Evolutionary conservation across 2,113 vertebrate genomes (phyloP).

Genomic region (Silurus glanis): DNA sequence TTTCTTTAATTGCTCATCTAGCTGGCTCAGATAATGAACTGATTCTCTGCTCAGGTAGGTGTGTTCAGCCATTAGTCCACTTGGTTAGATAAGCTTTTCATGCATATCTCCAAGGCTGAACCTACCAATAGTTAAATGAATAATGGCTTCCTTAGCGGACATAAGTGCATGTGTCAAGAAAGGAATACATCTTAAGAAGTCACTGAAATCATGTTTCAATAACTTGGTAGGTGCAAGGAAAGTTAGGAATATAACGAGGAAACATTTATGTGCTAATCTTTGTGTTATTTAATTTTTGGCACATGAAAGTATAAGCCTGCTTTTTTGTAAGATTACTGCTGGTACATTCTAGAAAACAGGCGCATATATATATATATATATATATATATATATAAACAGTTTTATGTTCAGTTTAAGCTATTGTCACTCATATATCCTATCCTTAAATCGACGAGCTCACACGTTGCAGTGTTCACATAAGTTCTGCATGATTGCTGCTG

Average conservation of each 20-base stretch:
- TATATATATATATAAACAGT: neutral
- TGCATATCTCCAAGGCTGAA: slow-evolving; percentile 15
- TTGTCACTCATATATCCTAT: slow-evolving; percentile 53
- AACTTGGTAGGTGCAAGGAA: neutral
- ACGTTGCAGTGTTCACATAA: slow-evolving; percentile 72
- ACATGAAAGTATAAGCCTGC: neutral
- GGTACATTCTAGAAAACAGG: neutral
- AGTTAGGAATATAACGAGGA: neutral
- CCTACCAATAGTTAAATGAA: slow-evolving; percentile 13
- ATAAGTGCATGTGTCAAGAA: neutral
- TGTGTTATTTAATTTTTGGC: neutral
- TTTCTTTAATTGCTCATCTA: slow-evolving; percentile 29
- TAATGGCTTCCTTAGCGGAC: neutral
- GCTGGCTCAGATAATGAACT: slow-evolving; percentile 26
- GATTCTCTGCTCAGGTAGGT: neutral
- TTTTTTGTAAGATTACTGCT: neutral
- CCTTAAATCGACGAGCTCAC: slow-evolving; percentile 73
- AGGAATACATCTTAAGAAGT: neutral
- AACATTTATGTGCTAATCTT: neutral
- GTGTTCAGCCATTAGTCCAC: slow-evolving; percentile 28
- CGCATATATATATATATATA: no score
- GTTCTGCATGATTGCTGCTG: slow-evolving; percentile 76
- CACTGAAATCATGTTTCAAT: neutral
- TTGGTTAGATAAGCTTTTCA: slow-evolving; percentile 25
- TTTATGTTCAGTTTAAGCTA: neutral